These are phyloP conservation scores for Euphonia xanthogaster DNA, from an alignment of 2,797 vertebrate genomes.

Conservation along the genomic window DNA sequence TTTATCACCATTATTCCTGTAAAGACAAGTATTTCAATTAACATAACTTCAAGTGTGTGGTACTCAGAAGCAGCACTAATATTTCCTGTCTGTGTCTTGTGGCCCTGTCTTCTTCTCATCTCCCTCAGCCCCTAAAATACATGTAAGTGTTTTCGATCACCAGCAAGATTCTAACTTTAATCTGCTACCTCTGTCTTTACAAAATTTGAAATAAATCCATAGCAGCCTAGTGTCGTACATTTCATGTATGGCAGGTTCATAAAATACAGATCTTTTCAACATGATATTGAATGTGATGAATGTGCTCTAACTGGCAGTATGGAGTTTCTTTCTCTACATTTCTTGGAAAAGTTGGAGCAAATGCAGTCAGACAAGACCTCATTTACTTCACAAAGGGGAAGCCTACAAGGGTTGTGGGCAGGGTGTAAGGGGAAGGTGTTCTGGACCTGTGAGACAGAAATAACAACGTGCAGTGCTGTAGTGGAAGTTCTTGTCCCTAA, in stretches of 20 bases:
- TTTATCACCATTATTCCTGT: background rate
- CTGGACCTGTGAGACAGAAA: background rate
- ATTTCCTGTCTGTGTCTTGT: background rate
- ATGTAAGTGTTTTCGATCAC: background rate
- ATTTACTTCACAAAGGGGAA: background rate
- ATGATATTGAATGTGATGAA: background rate
- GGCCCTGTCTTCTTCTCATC: background rate
- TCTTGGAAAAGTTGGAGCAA: background rate
- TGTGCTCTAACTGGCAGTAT: background rate
- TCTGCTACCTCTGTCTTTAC: background rate
- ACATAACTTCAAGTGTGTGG: background rate
- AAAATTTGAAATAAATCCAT: background rate
- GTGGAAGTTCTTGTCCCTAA: background rate
- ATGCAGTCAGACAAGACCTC: background rate
- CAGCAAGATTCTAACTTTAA: background rate
- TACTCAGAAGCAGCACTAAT: background rate
- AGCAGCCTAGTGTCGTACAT: background rate
- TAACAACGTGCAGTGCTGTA: background rate
- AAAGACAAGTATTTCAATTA: background rate
- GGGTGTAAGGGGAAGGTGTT: background rate
- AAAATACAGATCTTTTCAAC: background rate
- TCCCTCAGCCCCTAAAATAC: background rate
- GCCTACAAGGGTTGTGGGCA: background rate
- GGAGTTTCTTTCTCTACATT: fast-evolving
- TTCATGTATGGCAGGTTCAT: background rate